phyloP scores from a whole-genome alignment of 2,113 vertebrate species.

The Rhodinocichla rosea region DNA sequence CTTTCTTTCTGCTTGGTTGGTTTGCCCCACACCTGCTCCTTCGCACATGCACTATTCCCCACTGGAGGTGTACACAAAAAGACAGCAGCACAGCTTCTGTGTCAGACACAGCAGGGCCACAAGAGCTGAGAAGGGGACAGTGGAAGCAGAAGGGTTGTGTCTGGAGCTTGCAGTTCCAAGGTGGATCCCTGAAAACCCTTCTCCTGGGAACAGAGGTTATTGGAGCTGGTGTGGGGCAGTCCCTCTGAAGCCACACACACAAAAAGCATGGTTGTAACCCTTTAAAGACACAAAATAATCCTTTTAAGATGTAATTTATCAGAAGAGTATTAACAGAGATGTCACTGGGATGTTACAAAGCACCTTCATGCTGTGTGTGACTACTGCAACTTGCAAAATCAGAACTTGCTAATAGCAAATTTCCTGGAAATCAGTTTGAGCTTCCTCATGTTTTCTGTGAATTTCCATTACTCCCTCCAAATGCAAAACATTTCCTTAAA shows the following conservation, averaged over 20 bases:
- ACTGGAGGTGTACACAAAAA: fast-evolving
- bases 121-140: not conserved
- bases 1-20: not conserved
- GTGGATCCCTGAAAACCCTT: not conserved
- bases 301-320: not conserved
- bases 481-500: not conserved
- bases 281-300: not conserved
- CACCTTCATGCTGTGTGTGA: not conserved
- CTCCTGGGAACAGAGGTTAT: not conserved
- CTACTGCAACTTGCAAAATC: not conserved
- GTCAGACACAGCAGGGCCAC: not conserved
- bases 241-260: not conserved
- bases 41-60: not conserved
- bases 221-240: not conserved
- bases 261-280: not conserved
- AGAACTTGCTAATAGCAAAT: not conserved
- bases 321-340: not conserved
- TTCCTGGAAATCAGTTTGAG: not conserved
- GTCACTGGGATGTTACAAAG: not conserved
- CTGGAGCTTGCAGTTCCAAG: not conserved
- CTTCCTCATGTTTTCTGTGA: not conserved
- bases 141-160: not conserved
- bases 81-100: not conserved
- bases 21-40: not conserved
- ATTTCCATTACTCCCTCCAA: not conserved